Conservation (phyloP, 2,113 vertebrate genomes). For the Malurus cyaneus region DNA sequence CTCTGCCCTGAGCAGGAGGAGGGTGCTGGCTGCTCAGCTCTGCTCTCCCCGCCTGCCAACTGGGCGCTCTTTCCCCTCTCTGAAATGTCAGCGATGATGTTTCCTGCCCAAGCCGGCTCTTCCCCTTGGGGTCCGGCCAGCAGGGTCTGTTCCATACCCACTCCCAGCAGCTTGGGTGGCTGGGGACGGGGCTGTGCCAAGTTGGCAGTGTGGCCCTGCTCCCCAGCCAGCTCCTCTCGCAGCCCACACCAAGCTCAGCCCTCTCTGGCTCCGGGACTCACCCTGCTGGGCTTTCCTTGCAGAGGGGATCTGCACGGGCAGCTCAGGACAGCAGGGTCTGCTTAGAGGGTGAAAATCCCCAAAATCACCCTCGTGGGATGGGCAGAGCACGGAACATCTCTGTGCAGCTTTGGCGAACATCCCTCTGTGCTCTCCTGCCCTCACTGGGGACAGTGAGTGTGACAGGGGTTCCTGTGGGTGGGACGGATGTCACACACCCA, state of each 20-base stretch:
- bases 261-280: accelerated
- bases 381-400: background rate
- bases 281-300: background rate
- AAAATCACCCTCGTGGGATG: background rate
- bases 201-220: background rate
- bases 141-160: constrained; percentile 43
- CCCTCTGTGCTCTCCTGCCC: background rate
- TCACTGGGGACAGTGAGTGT: background rate
- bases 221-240: background rate
- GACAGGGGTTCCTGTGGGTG: background rate
- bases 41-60: background rate
- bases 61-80: background rate
- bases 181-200: constrained; percentile 41
- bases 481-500: background rate
- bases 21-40: background rate
- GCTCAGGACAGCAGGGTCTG: background rate
- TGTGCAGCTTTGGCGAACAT: background rate
- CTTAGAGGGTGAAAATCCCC: background rate
- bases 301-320: accelerated
- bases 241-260: background rate
- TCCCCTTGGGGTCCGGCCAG: constrained; percentile 48
- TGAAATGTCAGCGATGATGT: constrained; percentile 43
- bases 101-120: constrained; percentile 58
- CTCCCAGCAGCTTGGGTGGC: constrained; percentile 60
- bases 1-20: too few species aligned